These are phyloP conservation scores for Lithophane ornitopus DNA, from an alignment of 2,888 invertebrate species.

Conservation along the genomic window DNA sequence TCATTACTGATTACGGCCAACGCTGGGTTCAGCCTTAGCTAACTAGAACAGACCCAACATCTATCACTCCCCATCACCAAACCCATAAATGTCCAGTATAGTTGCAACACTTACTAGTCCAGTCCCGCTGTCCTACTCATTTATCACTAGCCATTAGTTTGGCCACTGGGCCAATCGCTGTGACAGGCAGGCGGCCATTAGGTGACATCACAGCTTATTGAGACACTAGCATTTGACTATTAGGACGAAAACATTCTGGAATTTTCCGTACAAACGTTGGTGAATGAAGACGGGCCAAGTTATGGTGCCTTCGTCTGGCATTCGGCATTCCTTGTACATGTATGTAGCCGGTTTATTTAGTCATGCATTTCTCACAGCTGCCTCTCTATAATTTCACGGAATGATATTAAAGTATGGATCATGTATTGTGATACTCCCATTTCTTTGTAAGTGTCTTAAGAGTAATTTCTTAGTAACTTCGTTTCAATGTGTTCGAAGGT, in stretches of 20 bases:
- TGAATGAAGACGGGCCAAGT: neutral
- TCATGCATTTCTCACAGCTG: constrained; percentile 58
- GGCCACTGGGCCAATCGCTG: constrained; percentile 22
- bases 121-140: constrained; percentile 19
- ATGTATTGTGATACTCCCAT: constrained; percentile 22
- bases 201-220: constrained; percentile 58
- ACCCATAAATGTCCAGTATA: constrained; percentile 17
- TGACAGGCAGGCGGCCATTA: constrained; percentile 52
- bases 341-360: constrained; percentile 50
- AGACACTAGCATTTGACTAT: constrained; percentile 25
- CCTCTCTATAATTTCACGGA: constrained; percentile 53
- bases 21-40: neutral
- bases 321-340: constrained; percentile 37
- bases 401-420: constrained; percentile 31
- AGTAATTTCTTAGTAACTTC: constrained; percentile 8
- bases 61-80: constrained; percentile 29
- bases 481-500: neutral
- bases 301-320: neutral
- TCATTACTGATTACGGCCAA: neutral
- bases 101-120: constrained; percentile 24
- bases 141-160: constrained; percentile 55
- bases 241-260: constrained; percentile 16
- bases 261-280: neutral
- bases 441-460: constrained; percentile 28
- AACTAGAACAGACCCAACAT: constrained; percentile 8